Evolutionary conservation across 2,113 vertebrate genomes (phyloP).

Genomic region (Lamprotornis superbus): DNA sequence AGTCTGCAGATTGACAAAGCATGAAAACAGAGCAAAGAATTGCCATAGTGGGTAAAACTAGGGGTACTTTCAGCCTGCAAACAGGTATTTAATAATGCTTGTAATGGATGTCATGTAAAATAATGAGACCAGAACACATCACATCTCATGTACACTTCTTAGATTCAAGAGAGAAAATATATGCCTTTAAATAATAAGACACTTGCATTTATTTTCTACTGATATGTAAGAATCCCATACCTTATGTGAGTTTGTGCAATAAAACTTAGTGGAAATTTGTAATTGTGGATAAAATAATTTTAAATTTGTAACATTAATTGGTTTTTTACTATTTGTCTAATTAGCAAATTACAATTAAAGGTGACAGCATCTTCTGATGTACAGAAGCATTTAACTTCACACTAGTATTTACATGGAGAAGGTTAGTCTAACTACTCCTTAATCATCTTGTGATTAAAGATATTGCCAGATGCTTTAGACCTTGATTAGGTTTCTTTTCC

Average conservation of each 20-base stretch:
- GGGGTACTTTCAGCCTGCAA: neutral
- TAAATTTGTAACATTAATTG: neutral
- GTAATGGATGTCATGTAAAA: neutral
- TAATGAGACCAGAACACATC: neutral
- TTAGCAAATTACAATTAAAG: neutral
- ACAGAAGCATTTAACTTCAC: neutral
- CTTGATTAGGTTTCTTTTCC: neutral
- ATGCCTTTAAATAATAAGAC: neutral
- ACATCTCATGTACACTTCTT: neutral
- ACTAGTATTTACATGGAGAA: neutral
- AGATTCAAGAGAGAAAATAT: neutral
- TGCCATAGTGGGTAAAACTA: neutral
- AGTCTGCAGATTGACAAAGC: neutral
- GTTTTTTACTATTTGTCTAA: neutral
- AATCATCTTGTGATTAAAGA: neutral
- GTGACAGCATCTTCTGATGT: neutral
- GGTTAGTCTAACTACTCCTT: neutral
- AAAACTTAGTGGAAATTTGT: neutral
- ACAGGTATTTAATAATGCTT: neutral
- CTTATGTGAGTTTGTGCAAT: neutral
- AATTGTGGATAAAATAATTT: neutral
- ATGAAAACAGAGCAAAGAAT: neutral
- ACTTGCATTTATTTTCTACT: neutral
- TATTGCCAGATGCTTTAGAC: neutral
- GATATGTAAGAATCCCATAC: neutral